phyloP scores from a whole-genome alignment of 2,888 invertebrate genomes.

The Drosophila lacicola region DNA sequence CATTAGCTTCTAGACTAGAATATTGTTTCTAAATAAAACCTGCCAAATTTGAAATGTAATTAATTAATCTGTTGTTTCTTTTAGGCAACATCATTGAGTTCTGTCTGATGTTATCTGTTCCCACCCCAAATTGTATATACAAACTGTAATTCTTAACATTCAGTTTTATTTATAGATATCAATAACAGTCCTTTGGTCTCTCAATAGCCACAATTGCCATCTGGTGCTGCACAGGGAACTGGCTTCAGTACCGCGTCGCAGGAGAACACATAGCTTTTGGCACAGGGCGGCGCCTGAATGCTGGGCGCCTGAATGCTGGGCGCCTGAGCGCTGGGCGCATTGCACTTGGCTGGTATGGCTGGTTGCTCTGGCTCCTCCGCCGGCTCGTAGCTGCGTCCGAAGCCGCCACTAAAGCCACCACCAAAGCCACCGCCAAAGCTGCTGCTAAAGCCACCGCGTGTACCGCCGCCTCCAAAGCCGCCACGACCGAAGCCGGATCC shows the following conservation, averaged over 20 bases:
- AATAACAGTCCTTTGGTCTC: slow-evolving; percentile 47
- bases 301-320: slow-evolving; percentile 36
- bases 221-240: slow-evolving; percentile 57
- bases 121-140: background rate
- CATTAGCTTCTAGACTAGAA: too few relatives aligned
- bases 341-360: background rate
- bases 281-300: slow-evolving; percentile 59
- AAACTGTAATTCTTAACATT: slow-evolving; percentile 4
- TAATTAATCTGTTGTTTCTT: slow-evolving; percentile 8
- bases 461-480: slow-evolving; percentile 13
- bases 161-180: slow-evolving; percentile 37
- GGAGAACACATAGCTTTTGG: slow-evolving; percentile 70
- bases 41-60: background rate
- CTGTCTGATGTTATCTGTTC: background rate
- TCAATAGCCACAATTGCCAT: slow-evolving; percentile 42
- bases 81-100: background rate
- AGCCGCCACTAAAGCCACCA: slow-evolving; percentile 15
- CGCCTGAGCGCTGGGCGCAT: slow-evolving; percentile 30
- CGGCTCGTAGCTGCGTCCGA: slow-evolving; percentile 51
- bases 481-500: slow-evolving; percentile 9
- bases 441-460: slow-evolving; percentile 15
- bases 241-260: slow-evolving; percentile 67
- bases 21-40: background rate
- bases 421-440: slow-evolving; percentile 25
- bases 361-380: slow-evolving; percentile 11